Evolutionary conservation across 2,113 vertebrate genomes (phyloP).

Genomic region (Megaceryle maxima): DNA sequence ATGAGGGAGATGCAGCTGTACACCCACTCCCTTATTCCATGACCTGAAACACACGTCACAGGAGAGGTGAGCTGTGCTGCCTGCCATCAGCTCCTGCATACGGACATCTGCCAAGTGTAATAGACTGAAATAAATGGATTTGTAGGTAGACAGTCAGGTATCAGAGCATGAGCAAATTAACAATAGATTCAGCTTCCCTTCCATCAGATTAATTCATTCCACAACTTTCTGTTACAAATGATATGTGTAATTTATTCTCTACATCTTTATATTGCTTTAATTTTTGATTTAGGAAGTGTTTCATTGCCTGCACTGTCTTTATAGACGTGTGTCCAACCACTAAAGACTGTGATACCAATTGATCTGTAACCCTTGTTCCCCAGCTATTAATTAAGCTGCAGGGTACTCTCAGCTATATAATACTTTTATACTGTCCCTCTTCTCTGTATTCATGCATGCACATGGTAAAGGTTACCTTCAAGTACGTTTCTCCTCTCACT

Average conservation of each 20-base stretch:
- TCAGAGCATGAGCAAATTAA: neutral
- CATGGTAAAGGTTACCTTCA: slow-evolving; percentile 82
- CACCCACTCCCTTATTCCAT: neutral
- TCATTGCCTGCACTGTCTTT: neutral
- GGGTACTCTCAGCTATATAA: neutral
- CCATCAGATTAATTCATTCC: neutral
- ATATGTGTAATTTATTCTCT: neutral
- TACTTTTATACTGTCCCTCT: neutral
- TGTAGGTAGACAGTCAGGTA: neutral
- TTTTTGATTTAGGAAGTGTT: neutral
- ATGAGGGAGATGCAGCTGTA: neutral
- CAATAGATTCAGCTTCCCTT: neutral
- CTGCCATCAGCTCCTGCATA: neutral
- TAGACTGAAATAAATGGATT: neutral
- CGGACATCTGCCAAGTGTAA: neutral
- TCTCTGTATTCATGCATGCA: neutral
- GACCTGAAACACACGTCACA: neutral
- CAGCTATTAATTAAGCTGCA: neutral
- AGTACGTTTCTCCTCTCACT: slow-evolving; percentile 90
- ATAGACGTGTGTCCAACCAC: neutral
- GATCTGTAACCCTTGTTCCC: neutral
- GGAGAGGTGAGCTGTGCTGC: neutral
- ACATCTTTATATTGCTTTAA: neutral
- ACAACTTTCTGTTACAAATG: neutral
- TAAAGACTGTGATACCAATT: neutral